Evolutionary conservation across 1,140 invertebrate genomes (phyloP).

Genomic region (Doryteuthis pealeii): DNA sequence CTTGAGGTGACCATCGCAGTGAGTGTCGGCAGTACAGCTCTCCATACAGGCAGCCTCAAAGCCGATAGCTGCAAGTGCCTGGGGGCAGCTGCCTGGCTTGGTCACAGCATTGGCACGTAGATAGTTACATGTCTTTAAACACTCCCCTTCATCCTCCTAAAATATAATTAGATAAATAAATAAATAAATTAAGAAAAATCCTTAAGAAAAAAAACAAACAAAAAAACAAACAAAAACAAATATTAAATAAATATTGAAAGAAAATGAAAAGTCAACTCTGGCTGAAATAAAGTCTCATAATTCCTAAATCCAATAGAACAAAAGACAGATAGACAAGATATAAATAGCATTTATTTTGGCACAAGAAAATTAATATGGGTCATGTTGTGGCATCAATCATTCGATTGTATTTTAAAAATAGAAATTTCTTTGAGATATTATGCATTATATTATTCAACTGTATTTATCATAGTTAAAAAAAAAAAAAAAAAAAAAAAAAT

Average conservation of each 20-base stretch:
- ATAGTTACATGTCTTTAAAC: conserved; percentile 11
- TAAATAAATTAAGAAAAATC: background rate
- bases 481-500: too few species aligned
- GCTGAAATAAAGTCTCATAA: background rate
- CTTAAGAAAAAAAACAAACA: background rate
- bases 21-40: conserved; percentile 10
- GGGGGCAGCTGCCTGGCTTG: conserved; percentile 5
- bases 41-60: conserved; percentile 12
- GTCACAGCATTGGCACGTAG: background rate
- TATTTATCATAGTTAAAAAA: too few species aligned
- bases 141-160: conserved; percentile 6
- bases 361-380: too few species aligned
- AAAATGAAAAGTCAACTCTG: background rate
- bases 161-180: background rate
- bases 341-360: too few species aligned
- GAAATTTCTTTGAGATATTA: too few species aligned
- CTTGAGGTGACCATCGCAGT: conserved; percentile 12
- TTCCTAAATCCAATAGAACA: background rate
- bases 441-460: too few species aligned
- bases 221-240: background rate
- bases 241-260: background rate
- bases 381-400: too few species aligned
- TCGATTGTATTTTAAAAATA: too few species aligned
- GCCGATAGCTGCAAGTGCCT: background rate
- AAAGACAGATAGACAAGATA: too few species aligned